phyloP scores from a whole-genome alignment of 2,888 invertebrate species.

The Nomada fabriciana region DNA sequence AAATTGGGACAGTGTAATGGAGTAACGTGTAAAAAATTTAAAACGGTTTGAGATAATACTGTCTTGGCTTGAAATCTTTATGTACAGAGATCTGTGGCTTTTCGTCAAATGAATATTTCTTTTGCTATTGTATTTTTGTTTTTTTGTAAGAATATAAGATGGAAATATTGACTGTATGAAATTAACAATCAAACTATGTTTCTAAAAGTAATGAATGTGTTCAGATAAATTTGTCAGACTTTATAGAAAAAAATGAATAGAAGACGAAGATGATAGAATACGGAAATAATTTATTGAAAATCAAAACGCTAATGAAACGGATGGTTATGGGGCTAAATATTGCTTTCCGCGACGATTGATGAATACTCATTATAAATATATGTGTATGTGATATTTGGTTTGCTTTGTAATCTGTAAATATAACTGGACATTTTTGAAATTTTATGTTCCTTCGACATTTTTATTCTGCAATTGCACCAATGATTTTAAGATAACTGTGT shows the following conservation, averaged over 20 bases:
- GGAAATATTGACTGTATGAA: not conserved
- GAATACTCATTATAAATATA: constrained; percentile 36
- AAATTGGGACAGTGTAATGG: constrained; percentile 27
- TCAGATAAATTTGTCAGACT: constrained; percentile 4
- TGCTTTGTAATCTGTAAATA: constrained; percentile 45
- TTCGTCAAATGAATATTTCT: not conserved
- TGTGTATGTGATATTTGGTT: constrained; percentile 25
- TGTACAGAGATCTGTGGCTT: constrained; percentile 8
- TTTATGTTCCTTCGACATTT: not conserved
- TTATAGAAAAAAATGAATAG: constrained; percentile 6
- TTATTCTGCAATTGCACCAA: no score
- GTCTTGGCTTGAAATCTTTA: constrained; percentile 9
- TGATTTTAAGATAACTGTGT: no score
- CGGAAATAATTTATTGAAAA: not conserved
- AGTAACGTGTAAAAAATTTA: constrained; percentile 22
- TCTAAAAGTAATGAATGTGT: constrained; percentile 6
- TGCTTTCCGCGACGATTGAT: constrained; percentile 22
- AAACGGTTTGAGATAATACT: constrained; percentile 11
- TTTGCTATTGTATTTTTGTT: not conserved
- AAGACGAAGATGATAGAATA: not conserved
- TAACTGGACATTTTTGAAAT: constrained; percentile 15
- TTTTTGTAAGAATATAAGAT: no score
- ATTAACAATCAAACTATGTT: not conserved
- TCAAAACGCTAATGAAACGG: not conserved
- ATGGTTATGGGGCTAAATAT: constrained; percentile 10